Percentiles rank a stretch among this genome's conserved stretches.
These are phyloP conservation scores for Ischnus inquisitorius DNA, from an alignment of 2,888 invertebrate species.

Conservation along the genomic window DNA sequence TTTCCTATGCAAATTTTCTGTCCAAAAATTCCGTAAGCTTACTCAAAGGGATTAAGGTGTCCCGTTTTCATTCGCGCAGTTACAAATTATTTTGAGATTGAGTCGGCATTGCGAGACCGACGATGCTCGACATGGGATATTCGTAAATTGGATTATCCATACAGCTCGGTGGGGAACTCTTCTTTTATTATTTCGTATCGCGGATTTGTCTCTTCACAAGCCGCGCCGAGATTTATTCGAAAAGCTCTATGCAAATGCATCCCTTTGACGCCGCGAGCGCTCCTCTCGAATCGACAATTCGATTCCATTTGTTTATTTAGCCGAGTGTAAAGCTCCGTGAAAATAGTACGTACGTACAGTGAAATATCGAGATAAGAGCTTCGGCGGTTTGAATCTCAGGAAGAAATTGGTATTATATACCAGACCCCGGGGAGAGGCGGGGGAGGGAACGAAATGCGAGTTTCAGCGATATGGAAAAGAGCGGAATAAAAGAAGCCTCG, in stretches of 20 bases:
- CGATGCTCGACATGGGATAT: too few species aligned
- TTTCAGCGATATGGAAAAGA: slow-evolving; percentile 44
- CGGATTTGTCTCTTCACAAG: background rate
- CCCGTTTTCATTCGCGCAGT: too few species aligned
- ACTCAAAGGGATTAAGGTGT: too few species aligned
- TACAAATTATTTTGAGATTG: too few species aligned
- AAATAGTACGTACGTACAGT: slow-evolving; percentile 25
- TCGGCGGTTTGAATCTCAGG: slow-evolving; percentile 27
- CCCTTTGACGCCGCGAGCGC: slow-evolving; percentile 51
- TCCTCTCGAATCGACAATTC: slow-evolving; percentile 42
- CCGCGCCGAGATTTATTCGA: background rate
- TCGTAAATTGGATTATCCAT: too few species aligned
- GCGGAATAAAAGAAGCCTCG: slow-evolving; percentile 31
- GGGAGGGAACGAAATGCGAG: slow-evolving; percentile 16
- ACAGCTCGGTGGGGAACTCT: background rate
- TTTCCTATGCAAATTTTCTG: too few species aligned
- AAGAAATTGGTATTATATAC: slow-evolving; percentile 60
- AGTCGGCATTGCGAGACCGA: too few species aligned
- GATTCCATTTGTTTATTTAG: slow-evolving; percentile 60
- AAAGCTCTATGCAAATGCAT: slow-evolving; percentile 51
- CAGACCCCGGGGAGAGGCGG: slow-evolving; percentile 9
- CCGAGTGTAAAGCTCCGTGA: slow-evolving; percentile 52
- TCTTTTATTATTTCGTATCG: too few species aligned
- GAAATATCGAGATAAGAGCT: slow-evolving; percentile 60
- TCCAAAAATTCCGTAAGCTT: too few species aligned